Evolutionary conservation across 2,888 invertebrate genomes (phyloP).

Genomic region (Drosophila aldrichi): DNA sequence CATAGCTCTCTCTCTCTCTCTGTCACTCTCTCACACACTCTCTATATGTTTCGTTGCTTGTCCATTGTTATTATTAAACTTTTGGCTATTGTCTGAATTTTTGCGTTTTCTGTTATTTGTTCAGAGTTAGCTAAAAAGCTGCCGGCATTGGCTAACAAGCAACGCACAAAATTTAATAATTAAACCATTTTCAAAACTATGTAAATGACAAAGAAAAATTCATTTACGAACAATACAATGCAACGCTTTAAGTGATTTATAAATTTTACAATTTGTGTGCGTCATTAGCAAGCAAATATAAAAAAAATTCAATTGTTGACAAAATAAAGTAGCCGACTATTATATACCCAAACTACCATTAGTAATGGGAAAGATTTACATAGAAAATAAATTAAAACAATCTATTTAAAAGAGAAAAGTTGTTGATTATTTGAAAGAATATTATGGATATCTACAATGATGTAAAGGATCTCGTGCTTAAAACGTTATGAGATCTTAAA

Average conservation of each 20-base stretch:
- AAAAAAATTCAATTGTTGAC: too few relatives aligned
- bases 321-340: too few relatives aligned
- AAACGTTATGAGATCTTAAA: too few relatives aligned
- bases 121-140: slow-evolving; percentile 40
- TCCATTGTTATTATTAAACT: slow-evolving; percentile 27
- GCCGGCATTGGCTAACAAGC: slow-evolving; percentile 59
- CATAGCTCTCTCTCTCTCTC: neutral
- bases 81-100: slow-evolving; percentile 38
- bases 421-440: too few relatives aligned
- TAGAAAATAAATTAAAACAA: too few relatives aligned
- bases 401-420: too few relatives aligned
- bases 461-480: too few relatives aligned
- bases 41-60: neutral
- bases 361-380: too few relatives aligned
- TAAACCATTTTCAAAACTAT: slow-evolving; percentile 53
- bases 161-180: slow-evolving; percentile 74
- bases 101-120: slow-evolving; percentile 17
- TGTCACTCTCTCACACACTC: neutral
- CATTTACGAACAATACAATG: slow-evolving; percentile 34
- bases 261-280: slow-evolving; percentile 55
- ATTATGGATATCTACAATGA: too few relatives aligned
- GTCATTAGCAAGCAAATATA: slow-evolving; percentile 36
- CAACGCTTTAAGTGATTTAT: slow-evolving; percentile 65
- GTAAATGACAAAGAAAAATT: slow-evolving; percentile 53
- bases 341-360: too few relatives aligned